These are phyloP conservation scores for Lampris megalopsis DNA, from an alignment of 2,113 vertebrate genomes.

Conservation along the genomic window DNA sequence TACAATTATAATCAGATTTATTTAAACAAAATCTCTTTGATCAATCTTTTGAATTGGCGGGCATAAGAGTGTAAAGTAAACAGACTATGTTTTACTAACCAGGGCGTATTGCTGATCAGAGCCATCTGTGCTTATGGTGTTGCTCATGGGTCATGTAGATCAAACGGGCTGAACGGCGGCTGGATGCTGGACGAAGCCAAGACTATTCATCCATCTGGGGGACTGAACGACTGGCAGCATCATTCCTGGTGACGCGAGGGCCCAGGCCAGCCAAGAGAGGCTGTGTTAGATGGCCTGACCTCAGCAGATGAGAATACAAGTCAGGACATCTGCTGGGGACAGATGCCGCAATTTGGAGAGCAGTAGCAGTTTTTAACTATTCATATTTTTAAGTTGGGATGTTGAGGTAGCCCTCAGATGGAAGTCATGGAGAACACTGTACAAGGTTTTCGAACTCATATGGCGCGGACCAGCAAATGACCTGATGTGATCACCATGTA, in stretches of 20 bases:
- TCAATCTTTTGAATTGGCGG: too few species aligned
- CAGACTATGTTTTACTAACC: constrained; percentile 16
- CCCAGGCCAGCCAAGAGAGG: constrained; percentile 51
- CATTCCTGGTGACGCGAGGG: constrained; percentile 35
- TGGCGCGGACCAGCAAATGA: constrained; percentile 17
- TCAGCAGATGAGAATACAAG: constrained; percentile 59
- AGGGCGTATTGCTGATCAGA: constrained; percentile 11
- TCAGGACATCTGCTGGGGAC: constrained; percentile 71
- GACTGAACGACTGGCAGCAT: constrained; percentile 40
- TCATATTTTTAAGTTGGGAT: constrained; percentile 51
- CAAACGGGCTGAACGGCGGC: constrained; percentile 49
- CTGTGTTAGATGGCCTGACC: constrained; percentile 53
- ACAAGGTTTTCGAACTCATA: constrained; percentile 34
- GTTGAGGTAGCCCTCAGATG: constrained; percentile 9
- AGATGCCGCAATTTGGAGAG: constrained; percentile 68
- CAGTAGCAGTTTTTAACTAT: constrained; percentile 44
- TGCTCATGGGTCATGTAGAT: constrained; percentile 41
- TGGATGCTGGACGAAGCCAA: constrained; percentile 42
- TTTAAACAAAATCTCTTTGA: too few species aligned
- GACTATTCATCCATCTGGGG: constrained; percentile 37
- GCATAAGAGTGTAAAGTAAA: not conserved
- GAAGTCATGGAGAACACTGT: constrained; percentile 22
- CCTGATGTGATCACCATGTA: constrained; percentile 3
- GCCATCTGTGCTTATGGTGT: constrained; percentile 17
- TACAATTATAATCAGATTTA: too few species aligned